Evolutionary conservation across 1,140 invertebrate genomes (phyloP), one percentile per base, ranked within the genome.

Genomic region (Drosophila setifemur): DNA sequence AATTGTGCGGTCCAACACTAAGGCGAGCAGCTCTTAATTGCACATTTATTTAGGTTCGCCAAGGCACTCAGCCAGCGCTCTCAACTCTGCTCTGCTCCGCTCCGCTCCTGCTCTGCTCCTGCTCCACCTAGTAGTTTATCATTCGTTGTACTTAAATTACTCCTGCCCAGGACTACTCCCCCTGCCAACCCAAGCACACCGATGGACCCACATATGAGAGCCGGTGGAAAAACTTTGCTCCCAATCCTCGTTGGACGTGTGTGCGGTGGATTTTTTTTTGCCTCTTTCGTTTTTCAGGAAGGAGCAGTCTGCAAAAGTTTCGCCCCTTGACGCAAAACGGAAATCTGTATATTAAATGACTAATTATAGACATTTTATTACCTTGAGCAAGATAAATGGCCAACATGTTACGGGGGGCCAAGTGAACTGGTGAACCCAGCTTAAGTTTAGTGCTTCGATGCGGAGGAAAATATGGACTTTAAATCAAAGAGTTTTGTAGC

Each of bases 321-420:
- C 68, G 82, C 76, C 81, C 76, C 82, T 87, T 81, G 81, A 86
- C 81, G 82, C 81, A 86, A 81, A 86, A 76, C 81, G 81, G 81
- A 86, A 86, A 86, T 86, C 81, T 86, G 81, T 86, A 86, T 86
- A 86, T 86, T 86, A 87, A 86, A 86, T 86, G 81, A 86, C 81
- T 86, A 86, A 86, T 86, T 86, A 86, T 86, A 86, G 81, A 86
- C 81, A 86, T 86, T 86, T 86, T 86, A 86, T 86, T 87, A 86
- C 81, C 82, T 86, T 85, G 72, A 86, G 81, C 76, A 81, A 86
- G 81, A 86, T 87, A 86, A 86, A 86, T 86, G 72, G 81, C 61
- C 68, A 60, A 40, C 70, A 72, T 57, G 73, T 58, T 60, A 54
- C n/a, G 48, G 26, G 42, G 64, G 60, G 57, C 60, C 60, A 39